Percentiles rank a stretch among this genome's conserved stretches.
Evolutionary conservation across 2,113 vertebrate genomes (phyloP).

Genomic region (Ranitomeya variabilis): DNA sequence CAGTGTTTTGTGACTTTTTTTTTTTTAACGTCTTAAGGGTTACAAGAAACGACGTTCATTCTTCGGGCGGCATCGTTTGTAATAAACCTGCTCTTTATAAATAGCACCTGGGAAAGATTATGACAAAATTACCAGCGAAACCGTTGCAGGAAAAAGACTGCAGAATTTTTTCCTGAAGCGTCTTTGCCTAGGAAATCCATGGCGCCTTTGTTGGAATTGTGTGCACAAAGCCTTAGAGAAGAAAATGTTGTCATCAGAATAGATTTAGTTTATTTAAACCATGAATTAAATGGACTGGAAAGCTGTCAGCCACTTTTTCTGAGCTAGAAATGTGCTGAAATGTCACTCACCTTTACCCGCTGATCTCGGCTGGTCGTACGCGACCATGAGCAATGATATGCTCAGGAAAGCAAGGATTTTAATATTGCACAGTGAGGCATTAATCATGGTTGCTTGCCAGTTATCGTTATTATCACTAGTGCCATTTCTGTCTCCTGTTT

Average conservation of each 20-base stretch:
- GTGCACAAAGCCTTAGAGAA: too few species aligned
- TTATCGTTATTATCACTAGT: not conserved
- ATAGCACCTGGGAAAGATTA: too few species aligned
- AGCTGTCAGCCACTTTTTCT: not conserved
- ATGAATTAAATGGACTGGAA: not conserved
- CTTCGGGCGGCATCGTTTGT: too few species aligned
- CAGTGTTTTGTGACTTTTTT: too few species aligned
- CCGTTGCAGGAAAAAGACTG: too few species aligned
- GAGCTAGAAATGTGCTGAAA: not conserved
- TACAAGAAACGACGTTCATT: too few species aligned
- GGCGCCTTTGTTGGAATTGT: too few species aligned
- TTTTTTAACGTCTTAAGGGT: too few species aligned
- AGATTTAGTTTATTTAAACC: not conserved
- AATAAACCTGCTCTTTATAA: too few species aligned
- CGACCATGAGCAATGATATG: not conserved
- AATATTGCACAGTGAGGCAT: not conserved
- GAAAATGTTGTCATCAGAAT: not conserved
- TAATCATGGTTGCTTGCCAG: not conserved
- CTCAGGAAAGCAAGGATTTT: not conserved
- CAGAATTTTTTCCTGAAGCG: too few species aligned
- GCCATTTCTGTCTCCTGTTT: not conserved
- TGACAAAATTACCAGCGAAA: too few species aligned
- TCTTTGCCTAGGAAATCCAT: too few species aligned
- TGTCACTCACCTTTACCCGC: not conserved
- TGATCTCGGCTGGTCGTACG: not conserved